A percentile compares a stretch with the other conserved stretches of the same genome.
phyloP scores from a whole-genome alignment of 2,797 vertebrate genomes.

The Chelon auratus region DNA sequence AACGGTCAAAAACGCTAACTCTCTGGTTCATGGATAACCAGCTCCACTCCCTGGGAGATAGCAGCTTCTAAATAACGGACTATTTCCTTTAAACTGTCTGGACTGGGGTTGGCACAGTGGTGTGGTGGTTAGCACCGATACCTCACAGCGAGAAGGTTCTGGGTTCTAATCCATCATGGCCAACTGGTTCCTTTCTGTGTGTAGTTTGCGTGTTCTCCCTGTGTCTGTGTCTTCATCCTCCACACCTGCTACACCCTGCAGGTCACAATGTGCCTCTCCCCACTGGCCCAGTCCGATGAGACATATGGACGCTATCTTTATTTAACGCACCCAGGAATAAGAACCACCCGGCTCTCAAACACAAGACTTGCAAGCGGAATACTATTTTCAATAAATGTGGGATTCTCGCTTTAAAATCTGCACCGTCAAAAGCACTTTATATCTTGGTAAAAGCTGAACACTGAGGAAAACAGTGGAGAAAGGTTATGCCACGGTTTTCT shows the following conservation, averaged over 20 bases:
- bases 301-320: background rate
- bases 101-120: no score
- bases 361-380: no score
- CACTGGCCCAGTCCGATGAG: background rate
- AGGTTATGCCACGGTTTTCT: conserved; percentile 17
- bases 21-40: no score
- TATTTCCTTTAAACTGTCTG: no score
- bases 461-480: background rate
- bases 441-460: background rate
- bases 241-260: background rate
- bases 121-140: no score
- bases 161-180: no score
- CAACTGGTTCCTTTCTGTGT: no score
- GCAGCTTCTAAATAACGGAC: no score
- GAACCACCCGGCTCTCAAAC: background rate
- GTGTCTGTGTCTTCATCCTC: background rate
- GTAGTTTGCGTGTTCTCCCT: no score
- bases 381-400: background rate
- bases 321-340: background rate
- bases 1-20: no score
- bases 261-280: background rate
- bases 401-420: background rate
- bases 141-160: no score
- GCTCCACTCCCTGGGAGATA: no score
- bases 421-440: background rate